phyloP scores from a whole-genome alignment of 2,113 vertebrate species.

The Trochalopteron elliotii region DNA sequence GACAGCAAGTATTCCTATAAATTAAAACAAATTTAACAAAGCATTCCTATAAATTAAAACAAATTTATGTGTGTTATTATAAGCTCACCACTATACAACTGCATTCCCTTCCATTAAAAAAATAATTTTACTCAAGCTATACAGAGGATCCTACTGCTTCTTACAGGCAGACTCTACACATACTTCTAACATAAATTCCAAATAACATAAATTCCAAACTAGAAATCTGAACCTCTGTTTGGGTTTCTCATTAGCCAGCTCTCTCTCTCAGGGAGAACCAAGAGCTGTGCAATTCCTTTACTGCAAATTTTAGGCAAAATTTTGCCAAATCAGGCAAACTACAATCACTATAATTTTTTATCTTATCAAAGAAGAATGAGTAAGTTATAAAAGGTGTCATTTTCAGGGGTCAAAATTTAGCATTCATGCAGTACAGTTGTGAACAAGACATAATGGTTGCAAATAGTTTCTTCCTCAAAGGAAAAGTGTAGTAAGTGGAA shows the following conservation, averaged over 20 bases:
- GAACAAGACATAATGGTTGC: neutral
- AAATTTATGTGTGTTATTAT: neutral
- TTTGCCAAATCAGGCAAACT: neutral
- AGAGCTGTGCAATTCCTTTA: neutral
- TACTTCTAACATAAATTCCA: too few species aligned
- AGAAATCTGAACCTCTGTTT: neutral
- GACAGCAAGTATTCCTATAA: neutral
- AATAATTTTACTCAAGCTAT: neutral
- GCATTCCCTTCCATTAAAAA: neutral
- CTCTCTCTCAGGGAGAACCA: neutral
- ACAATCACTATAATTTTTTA: neutral
- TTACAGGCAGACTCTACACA: neutral
- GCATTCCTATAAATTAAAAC: neutral
- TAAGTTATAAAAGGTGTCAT: neutral
- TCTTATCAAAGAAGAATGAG: neutral
- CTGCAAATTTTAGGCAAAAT: neutral
- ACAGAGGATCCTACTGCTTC: neutral
- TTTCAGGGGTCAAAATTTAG: neutral
- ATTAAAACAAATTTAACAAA: neutral
- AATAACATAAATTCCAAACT: too few species aligned
- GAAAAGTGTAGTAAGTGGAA: neutral
- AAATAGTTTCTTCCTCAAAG: neutral
- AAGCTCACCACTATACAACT: neutral
- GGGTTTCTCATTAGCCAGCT: neutral
- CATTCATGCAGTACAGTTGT: rapidly evolving